Evolutionary conservation across 2,888 invertebrate species (phyloP).

Genomic region (Apomyelois bistriatella): DNA sequence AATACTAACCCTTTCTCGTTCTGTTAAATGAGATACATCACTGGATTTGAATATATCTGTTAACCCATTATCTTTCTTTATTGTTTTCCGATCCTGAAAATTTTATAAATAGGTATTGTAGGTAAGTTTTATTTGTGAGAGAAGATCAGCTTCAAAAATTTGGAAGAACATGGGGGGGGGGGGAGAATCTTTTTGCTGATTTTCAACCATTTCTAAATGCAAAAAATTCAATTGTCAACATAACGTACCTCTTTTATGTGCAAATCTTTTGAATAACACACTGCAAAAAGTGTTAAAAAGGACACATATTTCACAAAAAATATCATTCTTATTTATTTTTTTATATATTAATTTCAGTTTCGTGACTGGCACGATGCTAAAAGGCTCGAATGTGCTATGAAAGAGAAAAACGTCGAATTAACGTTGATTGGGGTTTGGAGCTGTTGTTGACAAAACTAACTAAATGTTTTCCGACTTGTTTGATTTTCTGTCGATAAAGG

Average conservation of each 20-base stretch:
- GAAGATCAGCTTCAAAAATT: no score
- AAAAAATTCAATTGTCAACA: background rate
- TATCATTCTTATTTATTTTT: background rate
- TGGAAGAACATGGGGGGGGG: no score
- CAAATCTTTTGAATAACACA: constrained; percentile 26
- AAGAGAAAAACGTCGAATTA: background rate
- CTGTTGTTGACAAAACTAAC: constrained; percentile 9
- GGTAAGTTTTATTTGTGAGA: no score
- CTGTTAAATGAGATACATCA: background rate
- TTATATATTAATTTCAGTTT: background rate
- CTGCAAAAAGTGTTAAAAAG: background rate
- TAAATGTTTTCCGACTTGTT: constrained; percentile 5
- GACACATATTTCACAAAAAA: background rate
- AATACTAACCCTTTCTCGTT: background rate
- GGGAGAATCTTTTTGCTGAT: background rate
- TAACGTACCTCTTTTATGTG: constrained; percentile 33
- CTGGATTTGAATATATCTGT: background rate
- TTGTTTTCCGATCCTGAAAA: constrained; percentile 22
- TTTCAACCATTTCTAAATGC: background rate
- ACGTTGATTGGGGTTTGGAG: background rate
- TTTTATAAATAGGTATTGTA: no score
- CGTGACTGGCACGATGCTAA: no score
- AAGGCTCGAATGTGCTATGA: background rate
- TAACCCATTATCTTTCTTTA: background rate
- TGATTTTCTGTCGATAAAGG: constrained; percentile 11